Base-by-base conservation (phyloP, 2,888 invertebrate species). In the Euclidia mi region DNA sequence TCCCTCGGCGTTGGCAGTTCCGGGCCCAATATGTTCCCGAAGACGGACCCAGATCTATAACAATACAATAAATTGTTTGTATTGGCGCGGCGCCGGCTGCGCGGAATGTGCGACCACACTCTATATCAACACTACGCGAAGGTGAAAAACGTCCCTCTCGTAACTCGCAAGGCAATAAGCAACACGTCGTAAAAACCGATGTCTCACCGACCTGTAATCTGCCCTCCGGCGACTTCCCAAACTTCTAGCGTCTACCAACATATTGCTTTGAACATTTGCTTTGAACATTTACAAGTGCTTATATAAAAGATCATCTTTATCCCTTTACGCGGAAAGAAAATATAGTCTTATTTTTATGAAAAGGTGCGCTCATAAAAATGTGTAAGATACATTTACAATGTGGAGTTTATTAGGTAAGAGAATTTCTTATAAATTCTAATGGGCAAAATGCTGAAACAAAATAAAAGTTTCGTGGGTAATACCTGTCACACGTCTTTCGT, bases 51-150 rank as follows among this genome's bases (percentile, higher is more conserved):
- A 78, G 82, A 89, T 89, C 88, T 87, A 88, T 90, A 89, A 87
- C 87, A 86, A 85, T 85, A 88, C 88, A 88, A 91, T 91, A 91
- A 90, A 91, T 91, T 86, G 85, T 78, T 84, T 87, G 86, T 90
- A 89, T 90, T 85, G 86, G 82, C 60, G 79, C 77, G 47, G 52
- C 42, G 76, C 83, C 90, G 82, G 87, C 78, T 91, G 91, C 65
- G 67, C 62, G 83, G 85, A 89, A 90, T 90, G 90, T 89, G 86
- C 85, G 81, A 85, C 84, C 85, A 71, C 71, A 87, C 80, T 86
- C 84, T 85, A 84, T 87, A 87, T 84, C 83, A 82, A 82, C 84
- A 78, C 71, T 63, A 61, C 71, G 70, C 58, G 60, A 75, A 88
- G 87, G 88, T 89, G 88, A 87, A 84, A 88, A 88, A 85, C 84